Base-by-base conservation (phyloP, 2,113 vertebrate species). In the Pantherophis guttatus region DNA sequence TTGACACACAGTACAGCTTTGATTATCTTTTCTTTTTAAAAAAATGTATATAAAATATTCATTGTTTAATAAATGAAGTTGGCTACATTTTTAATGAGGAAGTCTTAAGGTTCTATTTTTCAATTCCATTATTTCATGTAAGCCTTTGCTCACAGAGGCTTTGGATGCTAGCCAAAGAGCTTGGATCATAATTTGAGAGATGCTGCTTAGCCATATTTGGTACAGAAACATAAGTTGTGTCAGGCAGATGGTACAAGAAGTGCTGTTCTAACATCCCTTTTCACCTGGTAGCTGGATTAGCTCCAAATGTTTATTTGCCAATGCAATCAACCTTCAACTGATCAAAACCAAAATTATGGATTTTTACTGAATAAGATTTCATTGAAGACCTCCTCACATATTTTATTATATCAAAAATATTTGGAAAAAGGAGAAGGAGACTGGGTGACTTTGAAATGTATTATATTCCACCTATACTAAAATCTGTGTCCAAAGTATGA, bases 1-100 rank as follows among this genome's bases (percentile, higher is more conserved):
- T 17, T 23, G 0, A 0, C 85, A 17, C 5, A 2, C 0, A 1
- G 48, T 33, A 52, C 24, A 48, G 48, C 15, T 91, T 57, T 54
- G 19, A 54, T 91, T 48, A 94, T 65, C 44, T 48, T 91, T 58
- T 44, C 87, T 55, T 81, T 81, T 44, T 33, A 88, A 88, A 50
- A 54, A 54, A 55, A 15, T 85, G 39, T 52, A 88, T 88, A 81
- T 93, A 85, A 89, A 91, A 91, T 59, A 86, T 91, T 54, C 53
- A 89, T 52, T 85, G 48, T 50, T 89, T 87, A 59, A 89, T 94
- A 94, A 57, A 92, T 48, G 70, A 81, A 55, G n/a, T 50, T 59
- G 26, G 85, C 59, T 91, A 33, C 24, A 57, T 23, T 59, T 90
- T 13, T 70, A 88, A 86, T 91, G 90, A 88, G 52, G 70, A 91